These are phyloP conservation scores for Drosophila meridiana DNA, from an alignment of 2,888 invertebrate species.

Conservation along the genomic window DNA sequence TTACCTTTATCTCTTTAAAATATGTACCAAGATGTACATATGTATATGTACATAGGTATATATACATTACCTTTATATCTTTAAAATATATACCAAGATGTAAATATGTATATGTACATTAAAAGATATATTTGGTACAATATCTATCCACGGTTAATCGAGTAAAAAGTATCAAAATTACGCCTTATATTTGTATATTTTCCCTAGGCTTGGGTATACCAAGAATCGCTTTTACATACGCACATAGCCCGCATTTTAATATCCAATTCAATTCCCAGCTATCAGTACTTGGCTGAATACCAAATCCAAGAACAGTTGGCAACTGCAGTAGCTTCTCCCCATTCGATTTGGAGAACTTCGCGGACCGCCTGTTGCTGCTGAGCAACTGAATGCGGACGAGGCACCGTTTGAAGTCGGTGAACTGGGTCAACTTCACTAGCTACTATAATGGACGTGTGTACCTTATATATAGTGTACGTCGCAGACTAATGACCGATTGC, in stretches of 20 bases:
- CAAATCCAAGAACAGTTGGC: not conserved
- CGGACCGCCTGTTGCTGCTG: slow-evolving; percentile 69
- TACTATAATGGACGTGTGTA: slow-evolving; percentile 76
- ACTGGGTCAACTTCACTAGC: slow-evolving; percentile 68
- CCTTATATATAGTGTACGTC: slow-evolving; percentile 74
- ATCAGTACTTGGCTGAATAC: slow-evolving; percentile 57
- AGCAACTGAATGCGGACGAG: slow-evolving; percentile 71
- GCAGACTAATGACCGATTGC: slow-evolving; percentile 75
- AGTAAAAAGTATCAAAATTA: not conserved
- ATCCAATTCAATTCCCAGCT: slow-evolving; percentile 50
- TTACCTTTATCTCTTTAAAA: too few relatives aligned
- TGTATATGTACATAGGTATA: too few relatives aligned
- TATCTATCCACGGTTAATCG: too few relatives aligned
- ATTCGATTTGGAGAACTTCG: slow-evolving; percentile 63
- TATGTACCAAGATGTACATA: too few relatives aligned
- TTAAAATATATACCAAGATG: too few relatives aligned
- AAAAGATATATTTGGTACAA: too few relatives aligned
- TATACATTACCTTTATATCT: too few relatives aligned
- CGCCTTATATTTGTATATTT: not conserved
- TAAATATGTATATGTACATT: too few relatives aligned
- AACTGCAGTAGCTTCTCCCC: slow-evolving; percentile 18
- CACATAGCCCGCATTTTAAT: slow-evolving; percentile 56
- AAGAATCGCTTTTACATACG: slow-evolving; percentile 6
- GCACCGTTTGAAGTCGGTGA: slow-evolving; percentile 47
- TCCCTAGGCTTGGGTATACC: too few relatives aligned